Conservation (phyloP, 2,113 vertebrate species). For the Rynchops niger region DNA sequence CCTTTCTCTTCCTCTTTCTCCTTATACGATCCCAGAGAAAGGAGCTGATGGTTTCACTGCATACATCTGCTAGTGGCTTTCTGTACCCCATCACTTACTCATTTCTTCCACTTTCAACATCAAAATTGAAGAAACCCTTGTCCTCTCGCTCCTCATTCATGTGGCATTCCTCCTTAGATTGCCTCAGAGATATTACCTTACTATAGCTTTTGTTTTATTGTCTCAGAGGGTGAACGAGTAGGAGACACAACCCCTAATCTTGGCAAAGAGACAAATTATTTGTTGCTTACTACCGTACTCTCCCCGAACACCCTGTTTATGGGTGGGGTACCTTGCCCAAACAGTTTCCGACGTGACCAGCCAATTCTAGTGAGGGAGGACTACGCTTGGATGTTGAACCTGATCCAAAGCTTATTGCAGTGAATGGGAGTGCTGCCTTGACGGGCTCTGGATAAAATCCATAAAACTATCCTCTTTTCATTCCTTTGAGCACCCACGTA, state of each 20-base stretch:
- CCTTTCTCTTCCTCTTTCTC: neutral
- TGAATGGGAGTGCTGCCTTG: slow-evolving; percentile 16
- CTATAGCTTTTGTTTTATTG: neutral
- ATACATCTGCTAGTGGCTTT: neutral
- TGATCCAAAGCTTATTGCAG: slow-evolving; percentile 8
- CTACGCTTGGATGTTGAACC: neutral
- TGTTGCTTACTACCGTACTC: neutral
- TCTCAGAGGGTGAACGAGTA: slow-evolving; percentile 8
- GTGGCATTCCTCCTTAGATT: neutral
- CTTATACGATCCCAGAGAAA: neutral
- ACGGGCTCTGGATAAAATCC: neutral
- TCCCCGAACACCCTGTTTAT: neutral
- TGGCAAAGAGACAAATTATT: slow-evolving; percentile 31
- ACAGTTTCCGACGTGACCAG: slow-evolving; percentile 18
- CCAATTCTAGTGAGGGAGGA: neutral
- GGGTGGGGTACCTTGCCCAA: slow-evolving; percentile 33
- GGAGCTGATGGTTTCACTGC: neutral
- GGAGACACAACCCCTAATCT: neutral
- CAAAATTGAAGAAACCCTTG: neutral
- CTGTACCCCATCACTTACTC: neutral
- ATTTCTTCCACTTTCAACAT: neutral
- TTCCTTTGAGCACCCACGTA: neutral
- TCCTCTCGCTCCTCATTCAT: neutral
- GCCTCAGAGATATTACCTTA: neutral
- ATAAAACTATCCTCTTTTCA: neutral